phyloP scores from a whole-genome alignment of 2,888 invertebrate species.

The Nemurella pictetii region DNA sequence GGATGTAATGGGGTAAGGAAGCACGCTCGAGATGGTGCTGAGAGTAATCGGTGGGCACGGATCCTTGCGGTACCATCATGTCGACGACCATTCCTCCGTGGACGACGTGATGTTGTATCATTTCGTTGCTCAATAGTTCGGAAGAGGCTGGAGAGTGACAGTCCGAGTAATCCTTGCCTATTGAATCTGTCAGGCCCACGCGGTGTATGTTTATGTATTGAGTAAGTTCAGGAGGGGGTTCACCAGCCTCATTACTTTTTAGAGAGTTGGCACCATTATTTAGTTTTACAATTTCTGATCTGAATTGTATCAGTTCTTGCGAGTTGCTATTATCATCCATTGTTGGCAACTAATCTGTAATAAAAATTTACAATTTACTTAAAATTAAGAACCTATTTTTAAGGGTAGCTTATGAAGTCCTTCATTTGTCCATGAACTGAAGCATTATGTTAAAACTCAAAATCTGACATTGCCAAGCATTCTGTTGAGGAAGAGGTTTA shows the following conservation, averaged over 20 bases:
- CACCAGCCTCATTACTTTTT: slow-evolving; percentile 35
- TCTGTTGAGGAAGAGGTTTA: not conserved
- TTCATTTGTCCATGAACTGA: too few relatives aligned
- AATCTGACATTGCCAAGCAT: not conserved
- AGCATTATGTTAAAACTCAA: too few relatives aligned
- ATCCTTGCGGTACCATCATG: slow-evolving; percentile 39
- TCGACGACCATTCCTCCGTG: slow-evolving; percentile 41
- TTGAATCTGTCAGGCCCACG: slow-evolving; percentile 37
- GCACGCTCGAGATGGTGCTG: slow-evolving; percentile 35
- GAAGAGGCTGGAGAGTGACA: slow-evolving; percentile 34
- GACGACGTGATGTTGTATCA: slow-evolving; percentile 41
- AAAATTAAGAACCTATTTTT: too few relatives aligned
- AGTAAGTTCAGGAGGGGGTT: slow-evolving; percentile 34
- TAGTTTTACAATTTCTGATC: slow-evolving; percentile 39
- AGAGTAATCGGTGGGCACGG: slow-evolving; percentile 35
- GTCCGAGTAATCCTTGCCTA: slow-evolving; percentile 37
- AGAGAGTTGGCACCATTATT: slow-evolving; percentile 26
- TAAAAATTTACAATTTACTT: not conserved
- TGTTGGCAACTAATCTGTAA: not conserved
- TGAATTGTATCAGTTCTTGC: slow-evolving; percentile 38
- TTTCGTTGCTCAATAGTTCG: slow-evolving; percentile 36
- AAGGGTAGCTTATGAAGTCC: too few relatives aligned
- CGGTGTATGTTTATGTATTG: slow-evolving; percentile 42
- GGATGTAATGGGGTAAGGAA: slow-evolving; percentile 37
- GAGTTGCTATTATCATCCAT: slow-evolving; percentile 40